phyloP scores from a whole-genome alignment of 2,888 invertebrate species.

The Tanytarsus gracilentus region DNA sequence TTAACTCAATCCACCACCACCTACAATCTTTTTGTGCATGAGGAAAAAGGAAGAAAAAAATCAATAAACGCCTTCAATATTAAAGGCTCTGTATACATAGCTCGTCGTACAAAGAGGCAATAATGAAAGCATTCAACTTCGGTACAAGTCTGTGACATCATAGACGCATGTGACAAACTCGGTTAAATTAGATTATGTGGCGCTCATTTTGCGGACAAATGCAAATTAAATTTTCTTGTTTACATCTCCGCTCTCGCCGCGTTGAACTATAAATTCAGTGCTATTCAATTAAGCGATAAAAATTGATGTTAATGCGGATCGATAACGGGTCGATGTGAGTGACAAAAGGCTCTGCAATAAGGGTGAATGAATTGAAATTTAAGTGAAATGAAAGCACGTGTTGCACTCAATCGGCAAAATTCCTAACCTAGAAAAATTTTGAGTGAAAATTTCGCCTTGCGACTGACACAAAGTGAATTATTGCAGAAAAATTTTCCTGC shows the following conservation, averaged over 20 bases:
- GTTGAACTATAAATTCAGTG: too few relatives aligned
- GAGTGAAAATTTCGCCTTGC: too few relatives aligned
- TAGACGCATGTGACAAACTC: not conserved
- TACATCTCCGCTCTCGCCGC: not conserved
- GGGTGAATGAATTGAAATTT: too few relatives aligned
- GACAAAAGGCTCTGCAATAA: too few relatives aligned
- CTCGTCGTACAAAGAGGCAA: too few relatives aligned
- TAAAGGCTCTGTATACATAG: too few relatives aligned
- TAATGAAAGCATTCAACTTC: constrained; percentile 1
- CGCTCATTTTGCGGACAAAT: not conserved
- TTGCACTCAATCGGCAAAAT: not conserved
- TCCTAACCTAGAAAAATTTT: constrained; percentile 11
- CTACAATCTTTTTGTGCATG: not conserved
- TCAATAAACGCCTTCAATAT: constrained; percentile 9
- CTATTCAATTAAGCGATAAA: not conserved
- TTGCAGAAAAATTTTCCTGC: too few relatives aligned
- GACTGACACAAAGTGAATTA: too few relatives aligned
- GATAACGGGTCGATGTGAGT: not conserved
- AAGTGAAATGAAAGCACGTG: too few relatives aligned
- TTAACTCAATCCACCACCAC: too few relatives aligned
- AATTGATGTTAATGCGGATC: not conserved
- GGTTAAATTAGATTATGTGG: constrained; percentile 7
- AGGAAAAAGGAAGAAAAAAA: not conserved
- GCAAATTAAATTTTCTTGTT: constrained; percentile 15
- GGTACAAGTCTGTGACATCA: constrained; percentile 21